Percentiles rank a stretch among this genome's conserved stretches.
Evolutionary conservation across 2,888 invertebrate species (phyloP).

Genomic region (Orthosia incerta): DNA sequence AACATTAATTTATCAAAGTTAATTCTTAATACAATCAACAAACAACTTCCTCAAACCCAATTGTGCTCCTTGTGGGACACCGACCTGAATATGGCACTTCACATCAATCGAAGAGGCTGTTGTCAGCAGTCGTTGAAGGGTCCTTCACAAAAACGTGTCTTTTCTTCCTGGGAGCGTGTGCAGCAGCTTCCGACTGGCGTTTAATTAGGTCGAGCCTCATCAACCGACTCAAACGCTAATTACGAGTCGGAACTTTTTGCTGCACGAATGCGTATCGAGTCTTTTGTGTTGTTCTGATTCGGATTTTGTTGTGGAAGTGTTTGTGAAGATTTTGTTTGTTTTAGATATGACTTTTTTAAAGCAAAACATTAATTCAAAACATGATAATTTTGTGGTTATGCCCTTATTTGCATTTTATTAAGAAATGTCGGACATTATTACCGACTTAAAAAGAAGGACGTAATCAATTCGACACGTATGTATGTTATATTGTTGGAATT

Average conservation of each 20-base stretch:
- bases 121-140: conserved; percentile 57
- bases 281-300: conserved; percentile 15
- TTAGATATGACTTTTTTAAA: not conserved
- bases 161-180: conserved; percentile 52
- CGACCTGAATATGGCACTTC: conserved; percentile 27
- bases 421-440: not conserved
- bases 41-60: conserved; percentile 4
- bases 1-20: not conserved
- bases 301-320: conserved; percentile 18
- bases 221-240: conserved; percentile 46
- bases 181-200: conserved; percentile 18
- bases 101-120: conserved; percentile 41
- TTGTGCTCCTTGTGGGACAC: conserved; percentile 20
- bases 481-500: too few relatives aligned
- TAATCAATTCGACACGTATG: too few relatives aligned
- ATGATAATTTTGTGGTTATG: not conserved
- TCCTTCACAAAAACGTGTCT: conserved; percentile 56
- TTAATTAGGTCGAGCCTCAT: conserved; percentile 73
- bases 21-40: not conserved
- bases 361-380: not conserved
- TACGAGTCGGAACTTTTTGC: conserved; percentile 36
- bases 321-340: not conserved
- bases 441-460: too few relatives aligned
- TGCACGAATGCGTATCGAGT: conserved; percentile 24
- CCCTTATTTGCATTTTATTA: not conserved